Evolutionary conservation across 1,140 invertebrate genomes (phyloP), one percentile per base, ranked within the genome.

Genomic region (Hydropsyche tenuis): DNA sequence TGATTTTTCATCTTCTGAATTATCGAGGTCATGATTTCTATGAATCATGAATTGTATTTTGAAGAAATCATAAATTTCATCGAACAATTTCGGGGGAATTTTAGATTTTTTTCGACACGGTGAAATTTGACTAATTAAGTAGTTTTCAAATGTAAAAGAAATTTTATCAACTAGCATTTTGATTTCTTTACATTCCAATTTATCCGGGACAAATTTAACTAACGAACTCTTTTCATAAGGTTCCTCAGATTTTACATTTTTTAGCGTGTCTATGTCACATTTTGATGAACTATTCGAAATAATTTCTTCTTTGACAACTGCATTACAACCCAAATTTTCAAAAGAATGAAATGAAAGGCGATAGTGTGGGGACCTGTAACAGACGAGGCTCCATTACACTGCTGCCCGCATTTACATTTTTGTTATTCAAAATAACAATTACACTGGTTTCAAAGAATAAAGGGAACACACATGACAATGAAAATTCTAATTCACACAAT

Each of bases 391-490:
- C 51, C 53, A 63, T 77, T 77, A 77, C 73, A 73, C 69, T 77
- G 63, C 51, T 66, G 72, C 72, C 75, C 70, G 51, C 66, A 30
- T 45, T 27, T 43, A 81, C 75, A 65, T 81, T n/a, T n/a, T n/a
- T n/a, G n/a, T n/a, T n/a, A n/a, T n/a, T n/a, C n/a, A n/a, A n/a
- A n/a, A n/a, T n/a, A n/a, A n/a, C n/a, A n/a, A n/a, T n/a, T n/a
- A n/a, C n/a, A n/a, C n/a, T n/a, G n/a, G n/a, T n/a, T n/a, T n/a
- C n/a, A n/a, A n/a, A n/a, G n/a, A n/a, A n/a, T n/a, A n/a, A n/a
- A n/a, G n/a, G n/a, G n/a, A n/a, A n/a, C n/a, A n/a, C n/a, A n/a
- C n/a, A n/a, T n/a, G n/a, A n/a, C n/a, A n/a, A 37, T 37, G 30
- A 9, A 37, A 37, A 37, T 37, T 4, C 30, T 4, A 37, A 37